Percentiles rank a stretch among this genome's conserved stretches.
Conservation (phyloP, 2,113 vertebrate genomes). For the Atractosteus spatula region DNA sequence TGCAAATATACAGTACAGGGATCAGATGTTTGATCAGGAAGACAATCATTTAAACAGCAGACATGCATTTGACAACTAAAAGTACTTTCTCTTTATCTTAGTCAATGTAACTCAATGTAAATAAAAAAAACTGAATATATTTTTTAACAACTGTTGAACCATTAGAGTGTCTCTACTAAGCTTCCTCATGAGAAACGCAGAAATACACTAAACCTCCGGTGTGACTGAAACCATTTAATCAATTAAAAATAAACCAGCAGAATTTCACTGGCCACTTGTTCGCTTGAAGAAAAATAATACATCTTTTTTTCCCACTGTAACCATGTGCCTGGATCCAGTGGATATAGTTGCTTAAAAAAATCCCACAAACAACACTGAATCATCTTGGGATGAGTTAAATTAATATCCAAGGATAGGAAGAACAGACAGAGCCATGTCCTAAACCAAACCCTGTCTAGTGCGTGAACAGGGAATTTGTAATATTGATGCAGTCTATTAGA, state of each 20-base stretch:
- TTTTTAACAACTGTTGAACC: neutral
- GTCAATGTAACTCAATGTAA: constrained; percentile 4
- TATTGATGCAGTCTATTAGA: too few relatives aligned
- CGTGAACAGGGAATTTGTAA: too few relatives aligned
- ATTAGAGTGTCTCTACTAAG: neutral
- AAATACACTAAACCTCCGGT: neutral
- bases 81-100: neutral
- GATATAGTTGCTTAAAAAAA: neutral
- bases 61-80: neutral
- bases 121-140: neutral
- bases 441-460: too few relatives aligned
- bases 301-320: neutral
- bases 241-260: neutral
- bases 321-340: neutral
- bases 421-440: too few relatives aligned
- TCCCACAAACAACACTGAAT: too few relatives aligned
- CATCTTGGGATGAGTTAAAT: too few relatives aligned
- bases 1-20: neutral
- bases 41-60: too few relatives aligned
- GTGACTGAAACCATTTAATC: constrained; percentile 8
- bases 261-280: neutral
- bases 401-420: too few relatives aligned
- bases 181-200: neutral
- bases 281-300: neutral
- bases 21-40: too few relatives aligned